Evolutionary conservation across 2,113 vertebrate species (phyloP).

Genomic region (Aythya baeri): DNA sequence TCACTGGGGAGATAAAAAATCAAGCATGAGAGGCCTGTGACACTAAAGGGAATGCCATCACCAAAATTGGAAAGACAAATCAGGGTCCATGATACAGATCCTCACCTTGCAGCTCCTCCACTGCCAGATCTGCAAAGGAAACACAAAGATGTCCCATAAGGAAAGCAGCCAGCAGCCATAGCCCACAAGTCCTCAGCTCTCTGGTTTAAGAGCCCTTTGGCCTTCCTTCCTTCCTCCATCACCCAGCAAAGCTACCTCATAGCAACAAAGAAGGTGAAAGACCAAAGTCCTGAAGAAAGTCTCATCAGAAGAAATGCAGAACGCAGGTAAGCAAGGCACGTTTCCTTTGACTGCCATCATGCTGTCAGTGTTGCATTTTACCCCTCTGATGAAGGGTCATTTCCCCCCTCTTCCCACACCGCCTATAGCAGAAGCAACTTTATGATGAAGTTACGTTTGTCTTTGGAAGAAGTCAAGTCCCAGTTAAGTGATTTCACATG

Average conservation of each 20-base stretch:
- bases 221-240: neutral
- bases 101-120: conserved; percentile 68
- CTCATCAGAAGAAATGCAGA: neutral
- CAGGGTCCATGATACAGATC: neutral
- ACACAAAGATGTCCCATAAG: conserved; percentile 7
- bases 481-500: neutral
- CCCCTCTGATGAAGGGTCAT: neutral
- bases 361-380: neutral
- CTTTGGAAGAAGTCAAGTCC: neutral
- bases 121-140: conserved; percentile 48
- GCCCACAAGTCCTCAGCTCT: neutral
- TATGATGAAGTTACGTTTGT: neutral
- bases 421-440: neutral
- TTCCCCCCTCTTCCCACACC: neutral
- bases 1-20: neutral
- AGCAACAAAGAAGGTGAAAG: neutral
- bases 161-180: neutral
- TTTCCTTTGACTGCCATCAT: neutral
- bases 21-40: neutral
- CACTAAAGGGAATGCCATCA: neutral
- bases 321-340: neutral
- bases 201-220: neutral
- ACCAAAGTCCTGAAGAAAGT: neutral
- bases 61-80: neutral
- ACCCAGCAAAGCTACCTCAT: neutral